Percentiles rank a stretch among this genome's conserved stretches.
phyloP scores from a whole-genome alignment of 2,113 vertebrate genomes.

The Entomyzon cyanotis region DNA sequence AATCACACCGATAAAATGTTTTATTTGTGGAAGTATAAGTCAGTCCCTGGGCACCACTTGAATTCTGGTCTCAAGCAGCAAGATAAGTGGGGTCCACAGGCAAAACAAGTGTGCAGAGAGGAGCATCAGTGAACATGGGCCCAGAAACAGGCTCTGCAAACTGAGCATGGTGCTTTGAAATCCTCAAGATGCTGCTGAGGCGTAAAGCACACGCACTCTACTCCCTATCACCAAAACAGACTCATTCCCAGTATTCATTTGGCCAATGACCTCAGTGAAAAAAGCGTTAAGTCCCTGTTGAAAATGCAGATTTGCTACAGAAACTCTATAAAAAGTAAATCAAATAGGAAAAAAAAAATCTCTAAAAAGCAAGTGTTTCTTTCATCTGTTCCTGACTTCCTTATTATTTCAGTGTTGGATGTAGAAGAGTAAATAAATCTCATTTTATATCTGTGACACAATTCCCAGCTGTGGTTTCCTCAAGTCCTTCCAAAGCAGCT shows the following conservation, averaged over 20 bases:
- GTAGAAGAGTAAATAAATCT: slow-evolving; percentile 61
- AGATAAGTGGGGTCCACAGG: not conserved
- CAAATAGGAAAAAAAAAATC: not conserved
- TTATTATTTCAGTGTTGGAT: slow-evolving; percentile 52
- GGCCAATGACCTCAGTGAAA: not conserved
- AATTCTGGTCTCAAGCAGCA: not conserved
- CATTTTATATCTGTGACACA: slow-evolving; percentile 67
- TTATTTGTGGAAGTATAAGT: not conserved
- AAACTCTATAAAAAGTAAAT: slow-evolving; percentile 37
- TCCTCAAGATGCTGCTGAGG: not conserved
- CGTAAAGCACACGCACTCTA: not conserved
- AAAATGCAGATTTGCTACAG: slow-evolving; percentile 32
- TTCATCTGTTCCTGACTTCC: slow-evolving; percentile 50
- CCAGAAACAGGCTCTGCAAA: not conserved
- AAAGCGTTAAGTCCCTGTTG: not conserved
- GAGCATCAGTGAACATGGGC: not conserved
- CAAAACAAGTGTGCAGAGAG: not conserved
- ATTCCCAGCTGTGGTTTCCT: slow-evolving; percentile 66
- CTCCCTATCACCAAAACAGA: not conserved
- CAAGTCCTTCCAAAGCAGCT: slow-evolving; percentile 54
- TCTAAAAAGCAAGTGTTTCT: slow-evolving; percentile 24
- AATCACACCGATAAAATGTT: not conserved
- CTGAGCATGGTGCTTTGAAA: not conserved
- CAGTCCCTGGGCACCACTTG: not conserved
- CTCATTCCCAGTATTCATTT: not conserved